Evolutionary conservation across 2,113 vertebrate species (phyloP).

Genomic region (Tursiops truncatus): DNA sequence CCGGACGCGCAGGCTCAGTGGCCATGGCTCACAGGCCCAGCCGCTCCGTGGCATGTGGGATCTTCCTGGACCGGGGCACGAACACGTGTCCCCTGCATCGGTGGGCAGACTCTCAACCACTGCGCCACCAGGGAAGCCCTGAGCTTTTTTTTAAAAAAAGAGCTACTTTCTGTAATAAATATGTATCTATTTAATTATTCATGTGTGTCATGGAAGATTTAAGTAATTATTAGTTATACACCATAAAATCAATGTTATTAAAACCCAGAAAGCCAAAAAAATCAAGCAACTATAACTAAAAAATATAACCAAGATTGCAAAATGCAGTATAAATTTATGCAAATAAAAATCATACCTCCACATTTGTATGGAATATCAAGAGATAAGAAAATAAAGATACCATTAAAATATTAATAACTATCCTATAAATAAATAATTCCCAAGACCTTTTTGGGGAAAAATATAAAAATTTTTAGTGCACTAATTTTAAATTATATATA

Average conservation of each 20-base stretch:
- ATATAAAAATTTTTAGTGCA: background rate
- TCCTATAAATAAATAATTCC: background rate
- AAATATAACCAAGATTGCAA: background rate
- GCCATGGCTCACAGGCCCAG: no score
- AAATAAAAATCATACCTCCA: background rate
- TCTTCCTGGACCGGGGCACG: no score
- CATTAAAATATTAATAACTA: background rate
- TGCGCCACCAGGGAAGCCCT: no score
- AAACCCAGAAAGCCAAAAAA: background rate
- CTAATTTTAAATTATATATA: background rate
- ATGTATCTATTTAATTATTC: background rate
- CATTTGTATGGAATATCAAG: background rate
- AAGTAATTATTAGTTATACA: background rate
- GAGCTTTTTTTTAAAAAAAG: background rate
- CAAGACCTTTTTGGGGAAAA: background rate
- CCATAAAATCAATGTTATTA: background rate
- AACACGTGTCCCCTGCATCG: no score
- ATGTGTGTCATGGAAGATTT: background rate
- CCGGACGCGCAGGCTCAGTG: no score
- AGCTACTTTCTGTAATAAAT: background rate
- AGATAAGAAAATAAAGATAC: background rate
- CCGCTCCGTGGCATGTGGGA: no score
- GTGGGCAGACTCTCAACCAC: no score
- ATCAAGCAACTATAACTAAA: background rate
- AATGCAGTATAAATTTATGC: background rate